Conservation (phyloP, 2,113 vertebrate species). For the Saccopteryx bilineata region DNA sequence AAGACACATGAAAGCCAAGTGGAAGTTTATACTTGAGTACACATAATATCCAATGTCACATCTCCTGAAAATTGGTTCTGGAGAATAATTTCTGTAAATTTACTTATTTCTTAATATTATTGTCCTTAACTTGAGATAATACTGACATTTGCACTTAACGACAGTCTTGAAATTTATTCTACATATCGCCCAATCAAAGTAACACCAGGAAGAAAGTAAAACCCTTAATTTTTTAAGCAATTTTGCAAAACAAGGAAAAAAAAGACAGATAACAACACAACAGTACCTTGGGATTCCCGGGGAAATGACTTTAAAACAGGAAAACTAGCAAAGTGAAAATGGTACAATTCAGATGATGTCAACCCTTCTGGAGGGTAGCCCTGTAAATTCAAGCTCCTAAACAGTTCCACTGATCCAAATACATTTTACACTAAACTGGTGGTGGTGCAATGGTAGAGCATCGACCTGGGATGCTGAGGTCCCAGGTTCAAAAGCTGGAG, state of each 20-base stretch:
- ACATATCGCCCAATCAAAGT: constrained; percentile 69
- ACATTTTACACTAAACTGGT: not conserved
- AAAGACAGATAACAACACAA: not conserved
- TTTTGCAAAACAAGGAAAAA: constrained; percentile 36
- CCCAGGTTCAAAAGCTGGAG: too few species aligned
- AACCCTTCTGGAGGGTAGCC: not conserved
- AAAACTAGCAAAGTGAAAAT: not conserved
- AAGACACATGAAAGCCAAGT: constrained; percentile 62
- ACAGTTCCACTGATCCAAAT: not conserved
- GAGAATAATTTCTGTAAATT: constrained; percentile 75
- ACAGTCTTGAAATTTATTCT: constrained; percentile 73
- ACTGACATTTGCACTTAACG: constrained; percentile 80
- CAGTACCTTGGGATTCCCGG: not conserved
- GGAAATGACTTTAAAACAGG: not conserved
- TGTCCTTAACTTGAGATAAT: constrained; percentile 67
- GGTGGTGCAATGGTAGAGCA: too few species aligned
- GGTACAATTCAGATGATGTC: not conserved
- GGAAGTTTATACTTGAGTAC: constrained; percentile 64
- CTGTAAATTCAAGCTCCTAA: not conserved
- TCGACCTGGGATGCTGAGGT: too few species aligned
- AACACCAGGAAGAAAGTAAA: constrained; percentile 71
- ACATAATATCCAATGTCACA: constrained; percentile 80
- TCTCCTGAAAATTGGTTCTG: constrained; percentile 78
- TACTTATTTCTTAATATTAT: constrained; percentile 80
- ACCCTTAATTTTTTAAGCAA: constrained; percentile 66